Evolutionary conservation across 2,113 vertebrate species (phyloP).

Genomic region (Marmota flaviventris): DNA sequence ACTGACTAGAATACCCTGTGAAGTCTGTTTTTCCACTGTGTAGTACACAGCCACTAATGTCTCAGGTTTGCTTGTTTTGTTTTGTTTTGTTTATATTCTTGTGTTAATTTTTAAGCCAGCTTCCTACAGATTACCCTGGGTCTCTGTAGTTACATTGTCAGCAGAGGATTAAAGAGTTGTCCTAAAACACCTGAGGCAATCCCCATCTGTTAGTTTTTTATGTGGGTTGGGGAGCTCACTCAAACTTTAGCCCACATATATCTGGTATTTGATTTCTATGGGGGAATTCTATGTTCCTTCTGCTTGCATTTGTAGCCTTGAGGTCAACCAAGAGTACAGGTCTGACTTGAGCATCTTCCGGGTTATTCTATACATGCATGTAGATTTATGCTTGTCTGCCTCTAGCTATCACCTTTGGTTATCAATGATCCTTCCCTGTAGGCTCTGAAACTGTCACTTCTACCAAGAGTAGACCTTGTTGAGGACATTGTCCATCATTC

Average conservation of each 20-base stretch:
- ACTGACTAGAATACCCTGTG: background rate
- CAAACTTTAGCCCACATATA: background rate
- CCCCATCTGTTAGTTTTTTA: background rate
- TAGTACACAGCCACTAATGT: background rate
- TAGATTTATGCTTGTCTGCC: background rate
- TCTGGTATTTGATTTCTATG: background rate
- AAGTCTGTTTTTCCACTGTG: background rate
- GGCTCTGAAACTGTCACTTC: background rate
- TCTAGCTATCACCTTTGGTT: background rate
- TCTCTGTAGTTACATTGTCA: background rate
- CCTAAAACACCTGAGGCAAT: background rate
- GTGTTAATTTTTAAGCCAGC: background rate
- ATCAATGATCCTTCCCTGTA: background rate
- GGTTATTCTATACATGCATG: background rate
- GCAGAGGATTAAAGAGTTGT: background rate
- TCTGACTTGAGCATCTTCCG: background rate
- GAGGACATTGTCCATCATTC: rapidly evolving
- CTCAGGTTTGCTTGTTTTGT: background rate
- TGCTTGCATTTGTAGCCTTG: background rate
- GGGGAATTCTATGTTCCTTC: background rate
- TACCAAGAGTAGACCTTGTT: rapidly evolving
- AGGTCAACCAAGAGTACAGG: background rate
- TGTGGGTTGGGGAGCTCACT: background rate
- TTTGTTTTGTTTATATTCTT: background rate
- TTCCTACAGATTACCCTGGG: background rate